Evolutionary conservation across 1,140 invertebrate genomes (phyloP), one percentile per base, ranked within the genome.

Genomic region (Drosophila willistoni): DNA sequence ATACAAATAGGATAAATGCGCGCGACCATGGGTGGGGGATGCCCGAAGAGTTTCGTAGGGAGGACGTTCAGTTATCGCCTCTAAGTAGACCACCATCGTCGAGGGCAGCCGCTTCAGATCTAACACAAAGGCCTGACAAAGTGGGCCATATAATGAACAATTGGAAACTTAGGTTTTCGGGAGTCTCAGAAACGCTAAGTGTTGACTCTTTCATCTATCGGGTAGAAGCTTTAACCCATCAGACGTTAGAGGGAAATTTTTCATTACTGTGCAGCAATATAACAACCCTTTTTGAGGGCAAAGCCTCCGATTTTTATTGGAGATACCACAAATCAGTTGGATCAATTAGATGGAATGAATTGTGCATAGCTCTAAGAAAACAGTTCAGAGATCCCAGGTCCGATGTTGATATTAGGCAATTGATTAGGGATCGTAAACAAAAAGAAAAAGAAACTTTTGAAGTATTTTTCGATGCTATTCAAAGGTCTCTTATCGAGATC

Each of bases 91-190:
- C 42, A 14, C n/a, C 42, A 14, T 14, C 7, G 3, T 14, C n/a
- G n/a, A 44, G 42, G 2, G n/a, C 42, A 6, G 42, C 25, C 0
- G 13, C 25, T 0, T 55, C 54, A 1, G 54, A 55, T n/a, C 7
- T 55, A 5, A 7, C 29, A 29, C 54, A 33, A 33, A 55, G 54
- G 7, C 54, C 54, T 1, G 54, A 55, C n/a, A 33, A 55, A 14
- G 54, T 55, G 1, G 54, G 12, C 0, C 54, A 55, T 3, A 55
- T 55, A n/a, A 29, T 55, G 54, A 55, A 55, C 29, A 29, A 25
- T 22, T 55, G 54, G 54, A 55, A 55, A 55, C 9, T 33, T 19
- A 25, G 29, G 2, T 55, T 55, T 29, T 55, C 54, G 2, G 54
- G 25, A 1, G 10, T 7, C 1, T 12, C 22, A 0, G 19, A 29